A percentile compares a stretch with the other conserved stretches of the same genome.
phyloP scores from a whole-genome alignment of 2,797 vertebrate species.

The Telmatherina bonti region DNA sequence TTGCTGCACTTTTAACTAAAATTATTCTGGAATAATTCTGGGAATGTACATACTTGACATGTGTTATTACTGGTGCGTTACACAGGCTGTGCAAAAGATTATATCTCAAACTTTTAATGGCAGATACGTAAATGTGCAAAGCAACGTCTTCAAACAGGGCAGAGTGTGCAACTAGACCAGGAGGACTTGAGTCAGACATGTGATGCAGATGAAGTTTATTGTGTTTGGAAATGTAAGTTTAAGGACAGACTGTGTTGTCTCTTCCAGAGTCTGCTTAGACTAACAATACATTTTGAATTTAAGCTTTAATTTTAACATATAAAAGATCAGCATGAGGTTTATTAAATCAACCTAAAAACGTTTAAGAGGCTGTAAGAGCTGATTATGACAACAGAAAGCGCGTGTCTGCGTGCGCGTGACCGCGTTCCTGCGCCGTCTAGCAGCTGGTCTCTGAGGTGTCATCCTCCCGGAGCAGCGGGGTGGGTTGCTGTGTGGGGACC shows the following conservation, averaged over 20 bases:
- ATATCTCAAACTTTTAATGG: no score
- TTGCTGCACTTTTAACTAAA: no score
- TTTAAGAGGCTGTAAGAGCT: not conserved
- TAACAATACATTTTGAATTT: no score
- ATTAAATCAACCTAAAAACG: not conserved
- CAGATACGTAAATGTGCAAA: no score
- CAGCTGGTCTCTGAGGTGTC: constrained; percentile 9
- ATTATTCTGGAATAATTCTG: no score
- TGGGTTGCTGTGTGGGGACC: not conserved
- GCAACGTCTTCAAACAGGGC: no score
- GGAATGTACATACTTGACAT: no score
- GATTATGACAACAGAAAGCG: not conserved
- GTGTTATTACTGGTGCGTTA: no score
- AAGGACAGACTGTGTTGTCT: not conserved
- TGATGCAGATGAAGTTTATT: not conserved
- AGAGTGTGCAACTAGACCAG: no score
- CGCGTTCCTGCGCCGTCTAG: not conserved
- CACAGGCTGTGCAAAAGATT: no score
- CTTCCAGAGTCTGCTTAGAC: no score
- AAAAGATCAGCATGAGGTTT: not conserved
- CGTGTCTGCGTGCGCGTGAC: constrained; percentile 15
- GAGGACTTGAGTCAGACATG: not conserved
- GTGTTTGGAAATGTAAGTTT: not conserved
- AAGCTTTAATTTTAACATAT: not conserved
- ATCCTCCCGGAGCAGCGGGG: not conserved